Evolutionary conservation across 1,140 invertebrate genomes (phyloP).

Genomic region (Brachionus angularis): DNA sequence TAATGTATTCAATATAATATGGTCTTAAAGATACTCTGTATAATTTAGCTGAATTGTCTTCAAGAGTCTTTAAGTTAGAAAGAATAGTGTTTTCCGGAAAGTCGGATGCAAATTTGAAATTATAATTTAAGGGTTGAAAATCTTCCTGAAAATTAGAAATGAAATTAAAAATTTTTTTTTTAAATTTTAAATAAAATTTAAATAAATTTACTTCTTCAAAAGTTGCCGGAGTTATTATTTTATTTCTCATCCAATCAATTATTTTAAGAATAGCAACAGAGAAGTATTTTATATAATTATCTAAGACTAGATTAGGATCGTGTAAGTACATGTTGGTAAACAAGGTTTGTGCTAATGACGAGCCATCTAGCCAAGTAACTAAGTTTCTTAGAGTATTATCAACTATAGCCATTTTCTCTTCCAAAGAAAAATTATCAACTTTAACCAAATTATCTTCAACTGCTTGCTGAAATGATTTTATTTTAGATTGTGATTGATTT

Average conservation of each 20-base stretch:
- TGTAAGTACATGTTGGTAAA: constrained; percentile 94
- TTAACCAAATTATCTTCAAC: constrained; percentile 68
- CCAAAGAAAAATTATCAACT: constrained; percentile 64
- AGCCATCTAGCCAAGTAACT: constrained; percentile 81
- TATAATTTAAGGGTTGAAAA: constrained; percentile 82
- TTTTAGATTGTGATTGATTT: constrained; percentile 69
- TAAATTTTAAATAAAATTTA: no score
- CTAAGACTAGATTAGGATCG: constrained; percentile 76
- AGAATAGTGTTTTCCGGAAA: constrained; percentile 75
- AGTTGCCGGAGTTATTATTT: constrained; percentile 67
- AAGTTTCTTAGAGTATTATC: constrained; percentile 86
- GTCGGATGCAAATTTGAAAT: constrained; percentile 78
- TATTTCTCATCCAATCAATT: constrained; percentile 81
- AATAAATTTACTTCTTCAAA: constrained; percentile 59
- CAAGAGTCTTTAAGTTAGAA: constrained; percentile 79
- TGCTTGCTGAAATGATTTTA: constrained; percentile 80
- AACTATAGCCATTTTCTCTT: constrained; percentile 71
- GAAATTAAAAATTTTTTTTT: constrained; percentile 10
- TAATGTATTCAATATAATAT: no score
- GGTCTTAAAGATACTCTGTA: constrained; percentile 51
- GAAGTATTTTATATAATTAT: constrained; percentile 77
- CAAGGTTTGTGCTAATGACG: constrained; percentile 90
- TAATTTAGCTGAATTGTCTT: constrained; percentile 75
- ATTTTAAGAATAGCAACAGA: constrained; percentile 82
- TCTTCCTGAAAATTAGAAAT: constrained; percentile 68